Base-by-base conservation (phyloP, 1,140 invertebrate species). In the Philotrypesis tridentata region DNA sequence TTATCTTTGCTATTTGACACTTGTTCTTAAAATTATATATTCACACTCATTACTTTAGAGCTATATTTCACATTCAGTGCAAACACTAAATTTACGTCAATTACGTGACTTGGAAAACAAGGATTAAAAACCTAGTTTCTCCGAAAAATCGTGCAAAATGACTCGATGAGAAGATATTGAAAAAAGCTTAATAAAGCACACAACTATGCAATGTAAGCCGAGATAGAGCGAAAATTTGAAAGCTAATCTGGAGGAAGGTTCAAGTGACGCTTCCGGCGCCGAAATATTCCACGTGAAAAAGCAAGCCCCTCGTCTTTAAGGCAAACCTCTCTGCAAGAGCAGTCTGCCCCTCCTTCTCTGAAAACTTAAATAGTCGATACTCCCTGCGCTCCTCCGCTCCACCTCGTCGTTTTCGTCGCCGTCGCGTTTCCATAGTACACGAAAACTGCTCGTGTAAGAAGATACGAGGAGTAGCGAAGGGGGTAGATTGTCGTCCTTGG, bases 351-450 rank as follows among this genome's bases (percentile, higher is more conserved):
- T 21, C 48, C 14, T 14, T 55, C 48, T n/a, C 48, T 55, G 48
- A 55, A 55, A 55, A 55, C 48, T 55, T 55, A 55, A 65, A 65
- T 29, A 65, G 63, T 65, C 63, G 63, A 65, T 65, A 65, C 63
- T 27, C 61, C 61, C 61, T 14, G 40, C 40, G n/a, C n/a, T n/a
- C n/a, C 2, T 43, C 48, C 14, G 12, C 43, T 48, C 9, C 43
- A 17, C 43, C 12, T 48, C 43, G 43, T 55, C 48, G n/a, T n/a
- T n/a, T n/a, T n/a, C n/a, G n/a, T n/a, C n/a, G n/a, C n/a, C n/a
- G 21, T 55, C 17, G 48, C 17, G 48, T n/a, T 55, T 55, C 48
- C 48, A n/a, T n/a, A 55, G 48, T 55, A 55, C 21, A 55, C 48
- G 48, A 55, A 55, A 55, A 55, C 27, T 17, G 21, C 9, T 23